These are phyloP conservation scores for Epinotia nisella DNA, from an alignment of 2,888 invertebrate species.

Conservation along the genomic window DNA sequence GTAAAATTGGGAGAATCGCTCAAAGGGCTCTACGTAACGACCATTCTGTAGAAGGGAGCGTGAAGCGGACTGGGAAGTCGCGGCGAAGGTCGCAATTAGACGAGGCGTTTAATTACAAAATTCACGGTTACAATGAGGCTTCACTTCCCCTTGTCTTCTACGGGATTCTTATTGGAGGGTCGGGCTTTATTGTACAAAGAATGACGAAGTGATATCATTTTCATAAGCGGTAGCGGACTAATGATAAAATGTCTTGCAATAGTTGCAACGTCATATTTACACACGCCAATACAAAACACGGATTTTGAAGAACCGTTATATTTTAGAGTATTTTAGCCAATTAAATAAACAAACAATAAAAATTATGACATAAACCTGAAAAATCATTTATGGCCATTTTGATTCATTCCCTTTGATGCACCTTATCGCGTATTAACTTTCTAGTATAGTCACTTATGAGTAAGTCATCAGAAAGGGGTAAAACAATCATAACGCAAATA, in stretches of 20 bases:
- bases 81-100: conserved; percentile 80
- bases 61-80: conserved; percentile 68
- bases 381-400: too few species aligned
- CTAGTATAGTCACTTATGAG: too few species aligned
- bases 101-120: conserved; percentile 83
- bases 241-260: neutral
- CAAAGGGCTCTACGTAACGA: conserved; percentile 37
- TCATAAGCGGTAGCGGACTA: conserved; percentile 16
- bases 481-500: neutral
- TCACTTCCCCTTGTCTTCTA: conserved; percentile 77
- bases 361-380: too few species aligned
- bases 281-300: too few species aligned
- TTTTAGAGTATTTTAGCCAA: too few species aligned
- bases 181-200: conserved; percentile 38
- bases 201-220: conserved; percentile 25
- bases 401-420: too few species aligned
- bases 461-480: neutral
- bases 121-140: conserved; percentile 79
- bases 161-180: conserved; percentile 68
- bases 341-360: too few species aligned
- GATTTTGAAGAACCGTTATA: too few species aligned
- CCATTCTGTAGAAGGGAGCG: conserved; percentile 63
- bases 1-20: conserved; percentile 40
- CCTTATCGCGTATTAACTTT: too few species aligned
- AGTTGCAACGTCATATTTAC: too few species aligned